Percentiles rank a stretch among this genome's conserved stretches.
Evolutionary conservation across 2,888 invertebrate species (phyloP).

Genomic region (Hedya salicella): DNA sequence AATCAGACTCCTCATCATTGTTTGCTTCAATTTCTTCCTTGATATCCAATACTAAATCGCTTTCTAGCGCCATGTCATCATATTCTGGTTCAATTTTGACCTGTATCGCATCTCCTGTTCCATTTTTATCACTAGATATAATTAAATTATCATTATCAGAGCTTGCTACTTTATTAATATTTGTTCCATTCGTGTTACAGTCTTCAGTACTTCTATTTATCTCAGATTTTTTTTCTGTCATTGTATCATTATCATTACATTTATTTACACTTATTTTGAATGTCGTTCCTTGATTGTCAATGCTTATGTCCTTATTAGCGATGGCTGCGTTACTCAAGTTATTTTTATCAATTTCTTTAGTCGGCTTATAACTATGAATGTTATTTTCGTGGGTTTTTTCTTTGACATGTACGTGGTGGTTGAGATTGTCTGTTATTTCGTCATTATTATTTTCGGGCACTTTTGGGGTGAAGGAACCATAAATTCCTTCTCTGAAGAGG

Average conservation of each 20-base stretch:
- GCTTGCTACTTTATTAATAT: too few species aligned
- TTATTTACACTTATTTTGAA: too few species aligned
- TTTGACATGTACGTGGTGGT: not conserved
- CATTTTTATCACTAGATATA: not conserved
- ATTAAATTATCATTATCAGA: not conserved
- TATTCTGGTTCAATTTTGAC: not conserved
- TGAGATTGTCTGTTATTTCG: not conserved
- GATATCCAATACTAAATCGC: not conserved
- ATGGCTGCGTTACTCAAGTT: too few species aligned
- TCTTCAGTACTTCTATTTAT: not conserved
- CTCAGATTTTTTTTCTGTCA: too few species aligned
- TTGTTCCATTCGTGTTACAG: not conserved
- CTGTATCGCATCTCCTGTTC: not conserved
- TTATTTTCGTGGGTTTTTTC: too few species aligned
- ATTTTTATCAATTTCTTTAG: too few species aligned
- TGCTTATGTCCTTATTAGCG: too few species aligned
- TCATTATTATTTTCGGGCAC: not conserved
- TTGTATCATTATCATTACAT: too few species aligned
- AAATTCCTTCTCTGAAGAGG: not conserved
- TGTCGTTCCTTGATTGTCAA: too few species aligned
- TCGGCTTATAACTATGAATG: too few species aligned
- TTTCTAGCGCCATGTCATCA: not conserved
- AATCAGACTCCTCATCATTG: slow-evolving; percentile 5
- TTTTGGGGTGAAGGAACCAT: not conserved
- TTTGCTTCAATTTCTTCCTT: not conserved